Percentiles rank a stretch among this genome's conserved stretches.
Conservation (phyloP, 2,888 invertebrate genomes). For the Argynnis bischoffii region DNA sequence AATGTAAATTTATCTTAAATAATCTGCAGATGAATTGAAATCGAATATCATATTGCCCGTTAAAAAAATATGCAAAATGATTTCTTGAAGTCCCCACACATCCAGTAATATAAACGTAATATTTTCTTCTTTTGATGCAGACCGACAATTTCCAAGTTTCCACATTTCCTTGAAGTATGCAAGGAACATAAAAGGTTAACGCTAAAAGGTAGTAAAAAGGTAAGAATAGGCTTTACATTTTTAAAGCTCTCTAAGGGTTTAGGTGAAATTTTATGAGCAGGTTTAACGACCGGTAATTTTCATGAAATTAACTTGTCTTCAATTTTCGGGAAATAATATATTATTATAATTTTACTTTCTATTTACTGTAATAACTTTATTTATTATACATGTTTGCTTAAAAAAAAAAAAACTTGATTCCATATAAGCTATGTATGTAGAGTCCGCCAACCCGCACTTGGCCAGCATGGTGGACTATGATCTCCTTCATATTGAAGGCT, state of each 20-base stretch:
- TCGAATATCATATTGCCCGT: no score
- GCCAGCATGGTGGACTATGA: no score
- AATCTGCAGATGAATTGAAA: no score
- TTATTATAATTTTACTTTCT: neutral
- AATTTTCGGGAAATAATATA: neutral
- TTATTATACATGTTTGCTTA: no score
- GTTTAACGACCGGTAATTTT: constrained; percentile 18
- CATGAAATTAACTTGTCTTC: constrained; percentile 14
- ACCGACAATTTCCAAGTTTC: constrained; percentile 18
- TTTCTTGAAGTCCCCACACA: no score
- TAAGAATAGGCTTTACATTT: constrained; percentile 26
- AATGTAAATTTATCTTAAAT: no score
- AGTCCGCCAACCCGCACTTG: no score
- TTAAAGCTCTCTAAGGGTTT: constrained; percentile 22
- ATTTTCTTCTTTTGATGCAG: neutral
- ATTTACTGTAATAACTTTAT: no score
- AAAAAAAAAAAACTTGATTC: neutral
- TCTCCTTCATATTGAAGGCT: no score
- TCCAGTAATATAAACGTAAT: no score
- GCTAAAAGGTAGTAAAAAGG: constrained; percentile 28
- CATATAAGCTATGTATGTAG: neutral
- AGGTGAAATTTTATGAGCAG: constrained; percentile 19
- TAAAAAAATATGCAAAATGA: no score
- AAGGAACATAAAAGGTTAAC: constrained; percentile 27
- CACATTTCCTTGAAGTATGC: constrained; percentile 9